phyloP scores from a whole-genome alignment of 1,140 invertebrate species.

The Plodia interpunctella region DNA sequence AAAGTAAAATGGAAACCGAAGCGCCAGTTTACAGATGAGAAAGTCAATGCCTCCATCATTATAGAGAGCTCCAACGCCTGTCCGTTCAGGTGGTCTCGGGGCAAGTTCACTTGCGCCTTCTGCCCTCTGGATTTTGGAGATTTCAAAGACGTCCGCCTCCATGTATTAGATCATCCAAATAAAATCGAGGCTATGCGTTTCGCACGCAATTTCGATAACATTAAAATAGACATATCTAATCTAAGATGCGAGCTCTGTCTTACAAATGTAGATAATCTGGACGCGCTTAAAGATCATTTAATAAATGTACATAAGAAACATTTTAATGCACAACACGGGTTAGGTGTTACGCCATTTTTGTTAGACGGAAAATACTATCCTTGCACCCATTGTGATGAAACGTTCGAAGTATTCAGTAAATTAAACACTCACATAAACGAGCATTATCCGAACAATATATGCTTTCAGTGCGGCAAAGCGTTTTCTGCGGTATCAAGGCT shows the following conservation, averaged over 20 bases:
- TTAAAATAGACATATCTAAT: conserved; percentile 56
- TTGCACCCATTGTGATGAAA: conserved; percentile 50
- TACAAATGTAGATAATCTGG: conserved; percentile 31
- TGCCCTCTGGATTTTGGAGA: conserved; percentile 51
- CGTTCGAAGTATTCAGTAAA: conserved; percentile 51
- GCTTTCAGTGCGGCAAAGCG: conserved; percentile 60
- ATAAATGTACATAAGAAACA: conserved; percentile 40
- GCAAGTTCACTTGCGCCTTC: conserved; percentile 51
- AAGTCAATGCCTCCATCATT: conserved; percentile 61
- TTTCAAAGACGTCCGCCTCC: conserved; percentile 40
- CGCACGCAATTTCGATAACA: conserved; percentile 36
- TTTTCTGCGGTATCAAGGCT: conserved; percentile 49
- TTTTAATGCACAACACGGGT: conserved; percentile 35
- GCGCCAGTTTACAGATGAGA: conserved; percentile 61
- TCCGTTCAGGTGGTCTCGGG: conserved; percentile 61
- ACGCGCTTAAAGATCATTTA: conserved; percentile 51
- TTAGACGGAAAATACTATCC: conserved; percentile 38
- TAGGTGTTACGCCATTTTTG: conserved; percentile 55
- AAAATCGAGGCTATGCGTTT: conserved; percentile 42
- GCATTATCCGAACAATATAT: conserved; percentile 66
- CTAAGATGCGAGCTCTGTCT: conserved; percentile 51
- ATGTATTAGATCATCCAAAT: conserved; percentile 41
- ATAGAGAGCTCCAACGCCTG: conserved; percentile 58
- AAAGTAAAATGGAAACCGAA: conserved; percentile 56
- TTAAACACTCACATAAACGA: conserved; percentile 65